Conservation (phyloP, 2,797 vertebrate genomes). For the Phyllotis vaccarum region DNA sequence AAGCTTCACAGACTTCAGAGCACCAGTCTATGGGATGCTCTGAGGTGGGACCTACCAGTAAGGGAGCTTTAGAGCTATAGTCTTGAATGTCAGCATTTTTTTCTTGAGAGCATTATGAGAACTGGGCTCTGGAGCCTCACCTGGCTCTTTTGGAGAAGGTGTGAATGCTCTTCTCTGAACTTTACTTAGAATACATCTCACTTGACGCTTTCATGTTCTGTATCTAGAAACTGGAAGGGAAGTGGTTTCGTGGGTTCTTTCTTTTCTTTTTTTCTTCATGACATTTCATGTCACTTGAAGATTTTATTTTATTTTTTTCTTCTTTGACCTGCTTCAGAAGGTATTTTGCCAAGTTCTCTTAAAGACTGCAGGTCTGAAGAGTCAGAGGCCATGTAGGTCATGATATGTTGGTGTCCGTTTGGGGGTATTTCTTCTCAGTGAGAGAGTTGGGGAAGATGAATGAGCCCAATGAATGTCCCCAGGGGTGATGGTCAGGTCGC, state of each 20-base stretch:
- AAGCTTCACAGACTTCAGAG: neutral
- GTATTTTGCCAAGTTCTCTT: neutral
- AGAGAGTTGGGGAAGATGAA: neutral
- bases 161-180: slow-evolving; percentile 75
- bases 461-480: neutral
- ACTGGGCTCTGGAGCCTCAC: neutral
- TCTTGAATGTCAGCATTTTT: neutral
- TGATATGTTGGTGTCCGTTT: neutral
- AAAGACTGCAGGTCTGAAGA: neutral
- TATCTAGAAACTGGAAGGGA: slow-evolving; percentile 80
- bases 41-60: neutral
- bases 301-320: neutral
- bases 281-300: neutral
- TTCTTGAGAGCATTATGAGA: neutral
- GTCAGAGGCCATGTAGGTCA: rapidly evolving
- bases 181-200: slow-evolving; percentile 3
- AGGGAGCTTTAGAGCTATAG: neutral
- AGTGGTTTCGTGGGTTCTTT: slow-evolving; percentile 78
- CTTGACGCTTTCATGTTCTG: neutral
- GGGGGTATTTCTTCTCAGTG: neutral
- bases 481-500: neutral
- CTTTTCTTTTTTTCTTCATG: slow-evolving; percentile 5
- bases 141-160: slow-evolving; percentile 40
- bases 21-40: neutral
- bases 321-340: neutral